Evolutionary conservation across 1,140 invertebrate species (phyloP).

Genomic region (Cylas formicarius): DNA sequence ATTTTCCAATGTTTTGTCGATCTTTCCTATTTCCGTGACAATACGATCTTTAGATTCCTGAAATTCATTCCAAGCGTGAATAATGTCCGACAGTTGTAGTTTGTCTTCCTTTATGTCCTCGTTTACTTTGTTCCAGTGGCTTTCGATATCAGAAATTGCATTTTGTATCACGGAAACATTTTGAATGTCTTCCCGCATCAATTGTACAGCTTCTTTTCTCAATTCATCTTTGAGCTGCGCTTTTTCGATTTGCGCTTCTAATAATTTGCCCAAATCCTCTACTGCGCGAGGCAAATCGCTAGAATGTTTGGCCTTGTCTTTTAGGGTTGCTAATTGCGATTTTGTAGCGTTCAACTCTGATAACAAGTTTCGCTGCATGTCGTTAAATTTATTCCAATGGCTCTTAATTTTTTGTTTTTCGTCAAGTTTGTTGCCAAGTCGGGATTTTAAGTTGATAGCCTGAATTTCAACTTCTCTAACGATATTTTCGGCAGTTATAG

Average conservation of each 20-base stretch:
- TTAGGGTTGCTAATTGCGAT: slow-evolving; percentile 50
- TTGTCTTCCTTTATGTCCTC: slow-evolving; percentile 66
- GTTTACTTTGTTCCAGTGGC: slow-evolving; percentile 71
- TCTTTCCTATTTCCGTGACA: slow-evolving; percentile 59
- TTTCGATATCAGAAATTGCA: slow-evolving; percentile 64
- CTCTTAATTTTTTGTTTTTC: slow-evolving; percentile 59
- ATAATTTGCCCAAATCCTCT: slow-evolving; percentile 49
- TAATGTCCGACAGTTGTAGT: slow-evolving; percentile 64
- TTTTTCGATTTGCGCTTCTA: slow-evolving; percentile 49
- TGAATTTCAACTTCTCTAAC: slow-evolving; percentile 65
- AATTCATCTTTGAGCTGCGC: slow-evolving; percentile 51
- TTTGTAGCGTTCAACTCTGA: slow-evolving; percentile 53
- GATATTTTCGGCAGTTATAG: slow-evolving; percentile 59
- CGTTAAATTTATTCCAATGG: slow-evolving; percentile 61
- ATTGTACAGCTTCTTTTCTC: slow-evolving; percentile 60
- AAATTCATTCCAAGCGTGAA: slow-evolving; percentile 67
- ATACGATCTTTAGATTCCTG: slow-evolving; percentile 62
- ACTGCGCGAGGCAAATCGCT: slow-evolving; percentile 54
- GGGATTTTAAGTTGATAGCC: slow-evolving; percentile 54
- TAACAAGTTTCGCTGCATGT: slow-evolving; percentile 56
- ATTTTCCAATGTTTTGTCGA: slow-evolving; percentile 52
- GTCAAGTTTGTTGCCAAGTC: slow-evolving; percentile 57
- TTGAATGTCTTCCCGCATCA: slow-evolving; percentile 74
- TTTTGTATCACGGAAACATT: slow-evolving; percentile 73
- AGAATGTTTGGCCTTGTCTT: slow-evolving; percentile 44